Evolutionary conservation across 1,140 invertebrate species (phyloP).

Genomic region (Pachypsylla venusta): DNA sequence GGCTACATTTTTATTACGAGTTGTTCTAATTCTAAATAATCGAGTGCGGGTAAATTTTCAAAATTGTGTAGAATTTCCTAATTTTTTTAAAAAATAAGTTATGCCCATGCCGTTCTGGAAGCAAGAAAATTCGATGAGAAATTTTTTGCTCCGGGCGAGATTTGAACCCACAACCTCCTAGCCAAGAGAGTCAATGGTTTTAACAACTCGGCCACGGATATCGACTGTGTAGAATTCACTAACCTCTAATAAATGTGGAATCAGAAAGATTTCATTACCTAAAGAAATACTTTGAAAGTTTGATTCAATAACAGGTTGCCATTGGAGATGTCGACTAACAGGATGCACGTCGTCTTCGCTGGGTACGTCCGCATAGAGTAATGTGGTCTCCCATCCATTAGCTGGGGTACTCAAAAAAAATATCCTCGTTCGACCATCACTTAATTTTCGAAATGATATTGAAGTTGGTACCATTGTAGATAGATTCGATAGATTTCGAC

Average conservation of each 20-base stretch:
- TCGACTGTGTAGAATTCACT: no score
- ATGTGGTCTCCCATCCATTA: slow-evolving; percentile 72
- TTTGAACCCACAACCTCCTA: no score
- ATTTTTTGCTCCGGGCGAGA: no score
- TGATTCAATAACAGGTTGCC: slow-evolving; percentile 54
- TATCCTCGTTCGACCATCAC: slow-evolving; percentile 60
- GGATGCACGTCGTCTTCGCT: slow-evolving; percentile 31
- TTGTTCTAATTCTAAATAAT: no score
- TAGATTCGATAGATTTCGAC: slow-evolving; percentile 56
- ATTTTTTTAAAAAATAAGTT: no score
- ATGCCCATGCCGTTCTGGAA: no score
- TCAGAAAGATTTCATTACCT: not conserved
- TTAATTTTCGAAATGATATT: slow-evolving; percentile 58
- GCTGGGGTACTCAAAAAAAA: slow-evolving; percentile 77
- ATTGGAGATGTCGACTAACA: slow-evolving; percentile 36
- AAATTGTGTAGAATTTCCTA: no score
- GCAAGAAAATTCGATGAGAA: no score
- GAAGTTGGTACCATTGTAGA: slow-evolving; percentile 57
- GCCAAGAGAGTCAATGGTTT: no score
- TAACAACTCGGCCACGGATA: no score
- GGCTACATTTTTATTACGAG: no score
- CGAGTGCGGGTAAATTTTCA: no score
- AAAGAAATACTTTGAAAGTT: slow-evolving; percentile 46
- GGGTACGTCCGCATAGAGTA: slow-evolving; percentile 69
- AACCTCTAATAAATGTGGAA: not conserved